A percentile compares a stretch with the other conserved stretches of the same genome.
These are phyloP conservation scores for Salvelinus alpinus DNA, from an alignment of 2,113 vertebrate species.

Conservation along the genomic window DNA sequence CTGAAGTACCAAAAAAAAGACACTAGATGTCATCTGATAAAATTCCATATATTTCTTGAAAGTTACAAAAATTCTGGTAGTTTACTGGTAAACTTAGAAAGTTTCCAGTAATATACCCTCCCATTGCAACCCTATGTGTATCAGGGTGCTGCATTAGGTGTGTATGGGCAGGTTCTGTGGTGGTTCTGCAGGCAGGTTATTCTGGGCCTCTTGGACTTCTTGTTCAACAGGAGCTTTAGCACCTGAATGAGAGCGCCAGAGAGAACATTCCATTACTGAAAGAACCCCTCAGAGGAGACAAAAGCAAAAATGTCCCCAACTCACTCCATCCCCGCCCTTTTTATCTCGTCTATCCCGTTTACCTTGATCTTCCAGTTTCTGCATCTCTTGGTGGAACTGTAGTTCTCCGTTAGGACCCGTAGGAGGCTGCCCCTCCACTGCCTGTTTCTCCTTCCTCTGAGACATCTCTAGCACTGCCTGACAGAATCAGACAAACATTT, in stretches of 20 bases:
- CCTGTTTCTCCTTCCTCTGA: conserved; percentile 80
- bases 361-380: conserved; percentile 58
- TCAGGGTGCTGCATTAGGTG: conserved; percentile 39
- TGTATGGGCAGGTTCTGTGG: conserved; percentile 76
- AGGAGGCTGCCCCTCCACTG: conserved; percentile 55
- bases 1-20: no score
- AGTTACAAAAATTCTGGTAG: no score
- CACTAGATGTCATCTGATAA: no score
- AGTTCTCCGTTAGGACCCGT: conserved; percentile 75
- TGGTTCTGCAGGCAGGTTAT: conserved; percentile 69
- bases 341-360: conserved; percentile 1
- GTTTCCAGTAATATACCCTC: no score
- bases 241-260: conserved; percentile 39
- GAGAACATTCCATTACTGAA: conserved; percentile 3
- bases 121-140: neutral
- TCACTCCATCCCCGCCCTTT: neutral
- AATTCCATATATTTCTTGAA: no score
- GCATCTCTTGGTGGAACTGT: conserved; percentile 67
- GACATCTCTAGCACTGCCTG: conserved; percentile 88
- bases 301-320: neutral
- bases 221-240: conserved; percentile 57
- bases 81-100: no score
- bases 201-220: conserved; percentile 48
- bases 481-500: neutral
- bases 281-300: neutral